Evolutionary conservation across 23 tunicate species (phyloP), one percentile per base, ranked within the genome.

Genomic region (Diplosoma virens): DNA sequence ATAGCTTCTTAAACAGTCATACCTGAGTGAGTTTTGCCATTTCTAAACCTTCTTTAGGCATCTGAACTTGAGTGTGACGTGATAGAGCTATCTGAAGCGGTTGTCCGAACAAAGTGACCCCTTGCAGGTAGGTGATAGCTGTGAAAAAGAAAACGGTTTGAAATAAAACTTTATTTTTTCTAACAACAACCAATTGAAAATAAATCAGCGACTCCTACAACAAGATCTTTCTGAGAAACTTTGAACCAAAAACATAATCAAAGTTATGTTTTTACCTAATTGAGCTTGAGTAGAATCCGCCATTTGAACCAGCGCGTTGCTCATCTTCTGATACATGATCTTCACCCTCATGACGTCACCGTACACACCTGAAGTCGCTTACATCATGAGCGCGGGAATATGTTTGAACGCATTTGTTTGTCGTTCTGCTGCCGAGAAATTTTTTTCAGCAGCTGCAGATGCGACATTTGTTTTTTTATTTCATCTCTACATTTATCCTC

Each of bases 301-400:
- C 98, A 93, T 93, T 47, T 93, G 98, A 23, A 93, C 86, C 47
- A 93, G 70, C 9, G 98, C 98, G 46, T 79, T 93, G 72, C 79
- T 90, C 75, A 88, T 87, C 71, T 87, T 93, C 53, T 93, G 93
- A 75, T 69, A 93, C 23, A 93, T 47, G 37, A 93, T 93, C 59
- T 93, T 93, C 74, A 93, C 98, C 0, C 98, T 60, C 4, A 86
- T 74, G 33, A 92, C 93, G 65, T 93, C 93, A 45, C 98, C 98
- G 50, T 93, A 93, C 1, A 93, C 98, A 32, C 98, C 98, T 81
- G 76, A 60, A 2, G 29, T 41, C 50, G n/a, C n/a, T n/a, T n/a
- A n/a, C n/a, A n/a, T n/a, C n/a, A n/a, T n/a, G n/a, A n/a, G n/a
- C n/a, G n/a, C n/a, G n/a, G n/a, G n/a, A n/a, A n/a, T n/a, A n/a